Evolutionary conservation across 2,888 invertebrate genomes (phyloP).

Genomic region (Rhyacophila evoluta): DNA sequence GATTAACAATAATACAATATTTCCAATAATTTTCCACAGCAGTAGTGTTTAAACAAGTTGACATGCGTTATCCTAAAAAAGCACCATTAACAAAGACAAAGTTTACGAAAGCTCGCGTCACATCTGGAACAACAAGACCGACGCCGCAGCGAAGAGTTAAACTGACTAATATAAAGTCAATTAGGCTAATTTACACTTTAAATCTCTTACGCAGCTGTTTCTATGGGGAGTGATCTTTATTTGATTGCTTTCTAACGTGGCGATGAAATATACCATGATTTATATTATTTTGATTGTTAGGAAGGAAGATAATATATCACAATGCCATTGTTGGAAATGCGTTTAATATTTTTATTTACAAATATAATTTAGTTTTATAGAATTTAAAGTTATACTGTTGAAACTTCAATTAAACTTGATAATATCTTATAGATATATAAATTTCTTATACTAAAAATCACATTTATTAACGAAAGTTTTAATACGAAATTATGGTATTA

Average conservation of each 20-base stretch:
- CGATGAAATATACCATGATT: background rate
- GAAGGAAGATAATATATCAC: too few species aligned
- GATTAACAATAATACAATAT: too few species aligned
- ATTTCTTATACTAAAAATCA: too few species aligned
- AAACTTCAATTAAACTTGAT: too few species aligned
- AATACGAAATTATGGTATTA: too few species aligned
- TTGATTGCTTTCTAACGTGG: slow-evolving; percentile 43
- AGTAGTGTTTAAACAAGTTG: background rate
- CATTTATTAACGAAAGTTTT: too few species aligned
- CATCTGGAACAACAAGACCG: slow-evolving; percentile 46
- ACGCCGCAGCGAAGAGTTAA: slow-evolving; percentile 24
- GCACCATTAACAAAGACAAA: slow-evolving; percentile 37
- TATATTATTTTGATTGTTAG: too few species aligned
- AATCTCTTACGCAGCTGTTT: slow-evolving; percentile 46
- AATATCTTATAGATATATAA: too few species aligned
- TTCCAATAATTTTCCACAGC: background rate
- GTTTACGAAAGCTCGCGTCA: slow-evolving; percentile 45
- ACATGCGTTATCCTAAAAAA: slow-evolving; percentile 29
- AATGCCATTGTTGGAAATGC: too few species aligned
- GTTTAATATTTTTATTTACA: too few species aligned
- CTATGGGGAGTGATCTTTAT: slow-evolving; percentile 42
- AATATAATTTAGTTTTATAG: too few species aligned
- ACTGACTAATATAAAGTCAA: slow-evolving; percentile 51
- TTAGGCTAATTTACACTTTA: slow-evolving; percentile 52
- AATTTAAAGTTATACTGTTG: too few species aligned